Evolutionary conservation across 2,888 invertebrate species (phyloP).

Genomic region (Zygaena filipendulae): DNA sequence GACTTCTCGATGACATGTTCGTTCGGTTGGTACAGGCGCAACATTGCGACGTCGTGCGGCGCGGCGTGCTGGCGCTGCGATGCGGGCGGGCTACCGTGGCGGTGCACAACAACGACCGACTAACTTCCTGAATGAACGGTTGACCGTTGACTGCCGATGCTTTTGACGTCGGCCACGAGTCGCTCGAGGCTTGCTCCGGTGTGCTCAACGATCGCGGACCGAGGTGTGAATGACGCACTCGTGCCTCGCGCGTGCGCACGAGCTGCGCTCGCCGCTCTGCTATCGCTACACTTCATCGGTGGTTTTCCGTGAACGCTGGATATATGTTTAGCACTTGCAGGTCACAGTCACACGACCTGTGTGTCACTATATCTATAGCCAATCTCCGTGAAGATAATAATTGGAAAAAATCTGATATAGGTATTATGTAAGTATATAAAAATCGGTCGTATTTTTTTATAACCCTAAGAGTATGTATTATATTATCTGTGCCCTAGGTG

Average conservation of each 20-base stretch:
- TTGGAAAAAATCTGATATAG: no score
- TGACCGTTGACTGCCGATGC: constrained; percentile 7
- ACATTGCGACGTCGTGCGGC: constrained; percentile 46
- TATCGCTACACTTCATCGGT: constrained; percentile 6
- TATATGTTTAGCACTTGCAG: not conserved
- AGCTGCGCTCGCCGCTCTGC: constrained; percentile 20
- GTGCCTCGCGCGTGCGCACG: constrained; percentile 43
- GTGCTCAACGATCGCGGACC: constrained; percentile 9
- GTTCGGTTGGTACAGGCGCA: constrained; percentile 72
- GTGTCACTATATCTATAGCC: no score
- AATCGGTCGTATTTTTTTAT: no score
- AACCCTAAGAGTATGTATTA: no score
- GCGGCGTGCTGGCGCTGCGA: constrained; percentile 3
- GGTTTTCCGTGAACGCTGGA: no score
- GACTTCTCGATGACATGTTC: constrained; percentile 76
- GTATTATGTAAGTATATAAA: no score
- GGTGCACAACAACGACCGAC: constrained; percentile 19
- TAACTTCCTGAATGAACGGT: constrained; percentile 26
- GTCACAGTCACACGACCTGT: no score
- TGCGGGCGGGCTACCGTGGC: constrained; percentile 1
- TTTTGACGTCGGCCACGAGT: constrained; percentile 11
- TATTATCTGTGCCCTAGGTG: no score
- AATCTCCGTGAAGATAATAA: no score
- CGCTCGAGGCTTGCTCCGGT: constrained; percentile 10
- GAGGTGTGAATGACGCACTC: constrained; percentile 42